Conservation (phyloP, 1,140 invertebrate species). For the Eurosta solidaginis region DNA sequence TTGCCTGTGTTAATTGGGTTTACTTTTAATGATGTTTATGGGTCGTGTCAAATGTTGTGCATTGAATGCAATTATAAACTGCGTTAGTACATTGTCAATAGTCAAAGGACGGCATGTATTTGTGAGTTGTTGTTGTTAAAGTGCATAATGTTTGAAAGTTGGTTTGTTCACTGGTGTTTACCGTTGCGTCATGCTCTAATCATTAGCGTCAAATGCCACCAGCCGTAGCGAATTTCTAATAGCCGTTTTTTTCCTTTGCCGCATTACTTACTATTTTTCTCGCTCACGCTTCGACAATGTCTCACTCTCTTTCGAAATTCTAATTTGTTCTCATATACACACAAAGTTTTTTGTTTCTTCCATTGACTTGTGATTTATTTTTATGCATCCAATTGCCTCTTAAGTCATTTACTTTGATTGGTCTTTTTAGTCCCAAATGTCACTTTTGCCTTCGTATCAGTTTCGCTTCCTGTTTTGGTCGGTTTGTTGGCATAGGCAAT, state of each 20-base stretch:
- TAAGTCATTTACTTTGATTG: constrained; percentile 23
- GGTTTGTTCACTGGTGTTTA: neutral
- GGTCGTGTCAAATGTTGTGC: constrained; percentile 19
- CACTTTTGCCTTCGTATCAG: neutral
- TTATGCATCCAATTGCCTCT: constrained; percentile 12
- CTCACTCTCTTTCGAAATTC: neutral
- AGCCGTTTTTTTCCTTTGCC: neutral
- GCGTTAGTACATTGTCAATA: neutral
- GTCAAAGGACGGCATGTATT: neutral
- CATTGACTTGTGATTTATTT: neutral
- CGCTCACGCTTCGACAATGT: too few species aligned
- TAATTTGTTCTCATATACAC: neutral
- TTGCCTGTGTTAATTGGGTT: constrained; percentile 17
- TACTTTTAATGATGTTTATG: constrained; percentile 26
- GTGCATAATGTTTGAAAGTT: too few species aligned
- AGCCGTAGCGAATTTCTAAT: neutral
- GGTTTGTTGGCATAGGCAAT: neutral
- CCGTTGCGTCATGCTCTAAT: neutral
- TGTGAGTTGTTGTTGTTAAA: neutral
- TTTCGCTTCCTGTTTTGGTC: neutral
- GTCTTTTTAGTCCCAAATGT: neutral
- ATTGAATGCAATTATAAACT: constrained; percentile 20
- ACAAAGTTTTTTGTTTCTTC: neutral
- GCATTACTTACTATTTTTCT: neutral
- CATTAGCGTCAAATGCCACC: too few species aligned